Evolutionary conservation across 2,113 vertebrate genomes (phyloP).

Genomic region (Synodontis membranacea): DNA sequence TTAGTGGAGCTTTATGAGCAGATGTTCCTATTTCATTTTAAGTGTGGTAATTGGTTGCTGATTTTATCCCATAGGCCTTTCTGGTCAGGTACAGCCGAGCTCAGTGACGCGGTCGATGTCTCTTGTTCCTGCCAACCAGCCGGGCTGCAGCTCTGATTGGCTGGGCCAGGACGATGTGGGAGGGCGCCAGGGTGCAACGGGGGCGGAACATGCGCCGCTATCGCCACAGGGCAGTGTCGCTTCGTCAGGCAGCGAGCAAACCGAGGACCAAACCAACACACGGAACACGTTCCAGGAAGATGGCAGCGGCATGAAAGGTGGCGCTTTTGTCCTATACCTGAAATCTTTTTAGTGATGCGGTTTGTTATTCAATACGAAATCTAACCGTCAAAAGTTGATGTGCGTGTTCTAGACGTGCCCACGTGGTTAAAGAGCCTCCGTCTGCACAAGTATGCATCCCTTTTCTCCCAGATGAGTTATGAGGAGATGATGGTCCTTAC

Average conservation of each 20-base stretch:
- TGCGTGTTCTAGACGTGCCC: constrained; percentile 79
- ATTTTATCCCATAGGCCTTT: constrained; percentile 65
- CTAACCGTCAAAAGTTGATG: background rate
- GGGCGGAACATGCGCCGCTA: constrained; percentile 87
- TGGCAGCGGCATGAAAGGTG: constrained; percentile 95
- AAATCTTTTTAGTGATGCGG: background rate
- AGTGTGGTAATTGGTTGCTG: background rate
- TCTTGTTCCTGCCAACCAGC: constrained; percentile 79
- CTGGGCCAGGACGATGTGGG: constrained; percentile 78
- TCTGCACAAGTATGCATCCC: constrained; percentile 91
- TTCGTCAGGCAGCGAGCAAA: constrained; percentile 93
- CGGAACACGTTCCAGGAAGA: constrained; percentile 94
- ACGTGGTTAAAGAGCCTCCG: constrained; percentile 93
- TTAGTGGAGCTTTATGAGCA: background rate
- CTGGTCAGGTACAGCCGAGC: constrained; percentile 84
- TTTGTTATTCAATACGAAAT: background rate
- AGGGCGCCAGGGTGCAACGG: constrained; percentile 74
- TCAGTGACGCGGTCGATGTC: constrained; percentile 87
- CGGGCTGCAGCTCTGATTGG: constrained; percentile 83
- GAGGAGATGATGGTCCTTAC: constrained; percentile 96
- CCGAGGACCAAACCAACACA: constrained; percentile 81
- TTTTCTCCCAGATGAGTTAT: constrained; percentile 93
- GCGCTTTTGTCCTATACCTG: background rate
- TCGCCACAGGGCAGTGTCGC: constrained; percentile 94
- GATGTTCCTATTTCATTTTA: background rate